Base-by-base conservation (phyloP, 37 sponge, comb jelly and placozoan species). In the Aphrocallistes beatrix region DNA sequence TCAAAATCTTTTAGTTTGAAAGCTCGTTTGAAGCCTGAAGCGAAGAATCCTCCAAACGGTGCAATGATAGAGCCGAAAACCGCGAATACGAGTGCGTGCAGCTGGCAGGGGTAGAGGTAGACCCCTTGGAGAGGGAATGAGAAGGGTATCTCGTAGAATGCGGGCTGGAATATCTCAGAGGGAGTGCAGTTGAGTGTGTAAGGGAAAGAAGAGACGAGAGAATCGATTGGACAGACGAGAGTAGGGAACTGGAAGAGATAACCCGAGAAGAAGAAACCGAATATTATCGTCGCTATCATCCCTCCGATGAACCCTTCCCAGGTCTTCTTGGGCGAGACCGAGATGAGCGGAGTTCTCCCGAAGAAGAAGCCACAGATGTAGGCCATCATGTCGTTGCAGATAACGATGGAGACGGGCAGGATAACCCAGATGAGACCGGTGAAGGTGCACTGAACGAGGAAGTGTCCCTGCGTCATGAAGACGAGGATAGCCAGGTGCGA, bases 21-120 rank as follows among this genome's bases (percentile, higher is more conserved):
- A 10, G 99, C 99, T 50, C 99, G 85, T 50, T 97, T 97, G 87
- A 97, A 95, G 17, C 99, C 99, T 36, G 94, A 93, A 37, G 99
- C 99, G 90, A 97, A 95, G 93, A 97, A 97, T 32, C 99, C 99
- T 23, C 99, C 99, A 86, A 97, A 97, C 36, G 99, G 99, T 82
- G 99, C 99, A 42, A 97, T 93, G 84, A 95, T 83, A 21, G 99
- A 97, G 3, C 92, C 94, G 90, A 97, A 97, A 3, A 90, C 47
- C 17, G 95, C 91, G 51, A 97, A 86, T 0, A 91, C 85, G 25
- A 94, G 42, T 16, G 96, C 92, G 81, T 97, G 99, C 69, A 97
- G 82, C 83, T 85, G 82, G 36, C 85, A 86, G 21, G 99, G 99
- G 39, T 92, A 92, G 34, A 92, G 39, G 39, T 51, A 51, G 0